Base-by-base conservation (phyloP, 2,113 vertebrate genomes). In the Gambusia affinis region DNA sequence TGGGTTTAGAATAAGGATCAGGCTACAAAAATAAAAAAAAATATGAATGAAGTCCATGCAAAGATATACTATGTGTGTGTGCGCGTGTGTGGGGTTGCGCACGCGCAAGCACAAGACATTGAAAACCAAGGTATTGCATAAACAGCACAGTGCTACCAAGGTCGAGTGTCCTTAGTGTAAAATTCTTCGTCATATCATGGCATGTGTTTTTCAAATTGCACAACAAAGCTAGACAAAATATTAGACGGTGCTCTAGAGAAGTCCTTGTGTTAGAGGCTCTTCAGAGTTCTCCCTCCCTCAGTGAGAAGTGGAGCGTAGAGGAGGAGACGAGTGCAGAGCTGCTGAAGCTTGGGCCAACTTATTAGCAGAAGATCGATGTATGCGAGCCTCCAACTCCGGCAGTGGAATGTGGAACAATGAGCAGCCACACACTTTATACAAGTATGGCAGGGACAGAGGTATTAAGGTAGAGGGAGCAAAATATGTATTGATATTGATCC, bases 301-400 rank as follows among this genome's bases (percentile, higher is more conserved):
- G 63, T 22, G 27, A 57, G 30, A 15, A 35, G 47, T 29, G 15
- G 37, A 5, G n/a, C 24, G 12, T 19, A 37, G 15, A 60, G 15
- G 1, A 14, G 24, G 47, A 3, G 61, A 28, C 15, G 69, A 24
- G 60, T 5, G 71, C 42, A 70, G 74, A 76, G 60, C 0, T 65
- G 77, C 82, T 72, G 79, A 81, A 29, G 72, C 78, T 76, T 39
- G 31, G 61, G 60, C 78, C 73, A 78, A 79, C 76, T 70, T 90
- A 51, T 79, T 69, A 86, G 47, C 78, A 79, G 28, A 37, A 81
- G 81, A 78, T 84, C 35, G 27, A 80, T 88, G 82, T 62, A 73
- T 42, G 76, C 30, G 65, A 67, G 79, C 57, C 70, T 66, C 72
- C 76, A 17, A 54, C 54, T 73, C 44, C 30, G 69, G 63, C 75